Conservation (phyloP, 2,888 invertebrate species). For the Phragmatobia fuliginosa region DNA sequence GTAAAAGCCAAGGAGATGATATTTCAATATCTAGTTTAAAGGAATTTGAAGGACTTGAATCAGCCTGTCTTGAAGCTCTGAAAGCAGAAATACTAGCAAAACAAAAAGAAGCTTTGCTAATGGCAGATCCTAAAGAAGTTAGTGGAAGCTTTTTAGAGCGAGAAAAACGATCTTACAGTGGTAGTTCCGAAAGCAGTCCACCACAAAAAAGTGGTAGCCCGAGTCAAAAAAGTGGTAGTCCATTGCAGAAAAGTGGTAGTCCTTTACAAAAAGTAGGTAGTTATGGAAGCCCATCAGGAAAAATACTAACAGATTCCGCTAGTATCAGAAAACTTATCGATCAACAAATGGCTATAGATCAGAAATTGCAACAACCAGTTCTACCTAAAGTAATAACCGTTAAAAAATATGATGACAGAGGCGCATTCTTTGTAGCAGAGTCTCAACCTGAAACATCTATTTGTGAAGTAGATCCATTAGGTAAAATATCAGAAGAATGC, state of each 20-base stretch:
- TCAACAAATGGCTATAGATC: conserved; percentile 81
- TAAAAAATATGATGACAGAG: conserved; percentile 81
- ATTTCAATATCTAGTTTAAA: conserved; percentile 94
- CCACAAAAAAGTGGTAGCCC: conserved; percentile 84
- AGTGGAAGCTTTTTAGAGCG: conserved; percentile 82
- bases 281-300: conserved; percentile 80
- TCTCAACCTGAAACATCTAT: conserved; percentile 64
- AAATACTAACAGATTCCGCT: conserved; percentile 79
- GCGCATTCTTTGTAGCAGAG: conserved; percentile 81
- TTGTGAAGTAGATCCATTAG: conserved; percentile 49
- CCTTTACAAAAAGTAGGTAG: conserved; percentile 82
- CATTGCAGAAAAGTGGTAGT: conserved; percentile 81
- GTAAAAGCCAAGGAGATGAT: conserved; percentile 94
- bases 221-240: conserved; percentile 79
- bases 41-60: conserved; percentile 97
- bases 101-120: conserved; percentile 93
- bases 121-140: conserved; percentile 86
- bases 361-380: conserved; percentile 71
- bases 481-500: conserved; percentile 76
- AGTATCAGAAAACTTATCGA: conserved; percentile 82
- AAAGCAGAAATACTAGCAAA: conserved; percentile 93
- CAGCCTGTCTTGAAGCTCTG: conserved; percentile 94
- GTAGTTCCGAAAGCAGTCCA: conserved; percentile 88
- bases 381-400: conserved; percentile 80
- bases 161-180: conserved; percentile 84